These are phyloP conservation scores for Benthosema pterotum DNA, from an alignment of 2,797 vertebrate genomes.

Conservation along the genomic window DNA sequence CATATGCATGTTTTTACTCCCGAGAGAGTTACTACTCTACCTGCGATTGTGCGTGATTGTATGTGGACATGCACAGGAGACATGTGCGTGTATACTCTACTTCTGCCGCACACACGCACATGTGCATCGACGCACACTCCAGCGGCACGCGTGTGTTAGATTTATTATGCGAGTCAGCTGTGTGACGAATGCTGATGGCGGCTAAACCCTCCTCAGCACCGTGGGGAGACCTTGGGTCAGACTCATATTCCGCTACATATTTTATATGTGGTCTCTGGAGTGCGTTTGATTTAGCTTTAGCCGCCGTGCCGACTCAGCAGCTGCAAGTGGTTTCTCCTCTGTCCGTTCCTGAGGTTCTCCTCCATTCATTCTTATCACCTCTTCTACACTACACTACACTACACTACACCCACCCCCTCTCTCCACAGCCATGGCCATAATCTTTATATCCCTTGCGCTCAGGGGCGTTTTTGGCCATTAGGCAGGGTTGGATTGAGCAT, in stretches of 20 bases:
- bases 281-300: constrained; percentile 43
- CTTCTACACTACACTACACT: background rate
- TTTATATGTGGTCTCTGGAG: constrained; percentile 48
- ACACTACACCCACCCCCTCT: background rate
- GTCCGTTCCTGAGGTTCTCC: background rate
- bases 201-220: constrained; percentile 17
- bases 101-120: no score
- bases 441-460: background rate
- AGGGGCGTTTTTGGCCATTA: no score
- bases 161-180: constrained; percentile 41
- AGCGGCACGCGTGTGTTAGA: no score
- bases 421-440: background rate
- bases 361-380: background rate
- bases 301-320: constrained; percentile 29
- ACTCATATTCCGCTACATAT: constrained; percentile 38
- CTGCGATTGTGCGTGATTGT: background rate
- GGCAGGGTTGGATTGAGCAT: no score
- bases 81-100: no score
- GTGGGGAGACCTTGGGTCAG: constrained; percentile 18
- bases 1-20: no score
- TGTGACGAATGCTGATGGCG: constrained; percentile 44
- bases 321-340: constrained; percentile 17
- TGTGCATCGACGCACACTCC: no score
- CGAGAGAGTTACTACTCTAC: no score
- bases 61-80: background rate